Conservation (phyloP, 2,797 vertebrate species). For the Pachyuromys duprasi region DNA sequence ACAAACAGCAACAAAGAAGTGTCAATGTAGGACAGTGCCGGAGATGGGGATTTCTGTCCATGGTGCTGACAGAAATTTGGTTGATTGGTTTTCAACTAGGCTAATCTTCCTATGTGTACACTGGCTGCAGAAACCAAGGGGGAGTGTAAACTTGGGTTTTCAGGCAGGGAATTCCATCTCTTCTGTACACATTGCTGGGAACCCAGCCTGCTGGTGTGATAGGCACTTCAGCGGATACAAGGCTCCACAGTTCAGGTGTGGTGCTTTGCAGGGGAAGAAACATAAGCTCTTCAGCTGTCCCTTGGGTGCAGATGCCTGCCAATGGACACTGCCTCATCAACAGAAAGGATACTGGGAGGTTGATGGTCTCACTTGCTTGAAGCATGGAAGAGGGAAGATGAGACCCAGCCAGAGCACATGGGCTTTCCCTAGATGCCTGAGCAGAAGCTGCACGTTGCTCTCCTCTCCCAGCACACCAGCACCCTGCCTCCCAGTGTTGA, state of each 20-base stretch:
- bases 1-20: too few relatives aligned
- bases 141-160: constrained; percentile 68
- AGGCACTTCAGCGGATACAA: constrained; percentile 10
- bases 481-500: background rate
- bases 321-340: accelerated
- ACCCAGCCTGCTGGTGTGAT: constrained; percentile 46
- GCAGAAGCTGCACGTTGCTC: background rate
- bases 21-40: accelerated
- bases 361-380: background rate
- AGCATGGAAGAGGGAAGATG: background rate
- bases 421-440: background rate
- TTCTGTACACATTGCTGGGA: constrained; percentile 29
- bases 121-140: constrained; percentile 22
- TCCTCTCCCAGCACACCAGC: background rate
- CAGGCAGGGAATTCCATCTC: background rate
- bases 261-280: background rate
- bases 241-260: constrained; percentile 25
- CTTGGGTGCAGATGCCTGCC: accelerated
- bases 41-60: background rate
- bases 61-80: background rate
- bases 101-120: background rate
- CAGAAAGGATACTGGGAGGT: background rate
- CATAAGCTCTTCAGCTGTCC: constrained; percentile 28
- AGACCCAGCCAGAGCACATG: background rate
- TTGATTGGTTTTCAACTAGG: background rate